These are phyloP conservation scores for Monomorium pharaonis DNA, from an alignment of 1,140 invertebrate species.

Conservation along the genomic window DNA sequence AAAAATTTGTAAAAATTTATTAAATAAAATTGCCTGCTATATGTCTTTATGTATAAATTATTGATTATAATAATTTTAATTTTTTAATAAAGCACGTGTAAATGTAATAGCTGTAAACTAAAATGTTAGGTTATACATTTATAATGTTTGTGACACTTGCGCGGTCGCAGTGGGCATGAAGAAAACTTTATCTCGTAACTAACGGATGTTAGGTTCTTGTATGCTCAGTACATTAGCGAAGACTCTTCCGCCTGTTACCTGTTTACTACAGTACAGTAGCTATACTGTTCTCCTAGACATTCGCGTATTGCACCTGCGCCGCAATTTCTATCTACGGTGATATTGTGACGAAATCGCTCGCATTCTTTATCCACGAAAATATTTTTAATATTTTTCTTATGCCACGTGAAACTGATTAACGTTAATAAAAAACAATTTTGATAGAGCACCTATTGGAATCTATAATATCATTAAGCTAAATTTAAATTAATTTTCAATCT, in stretches of 20 bases:
- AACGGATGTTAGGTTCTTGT: conserved; percentile 46
- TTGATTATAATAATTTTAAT: background rate
- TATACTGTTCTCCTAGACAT: conserved; percentile 22
- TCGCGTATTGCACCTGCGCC: conserved; percentile 41
- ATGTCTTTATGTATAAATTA: background rate
- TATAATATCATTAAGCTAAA: conserved; percentile 7
- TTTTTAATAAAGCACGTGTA: background rate
- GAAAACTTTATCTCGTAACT: conserved; percentile 43
- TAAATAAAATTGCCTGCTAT: background rate
- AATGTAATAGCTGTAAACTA: conserved; percentile 5
- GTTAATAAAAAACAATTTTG: background rate
- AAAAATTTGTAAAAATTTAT: background rate
- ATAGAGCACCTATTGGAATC: background rate
- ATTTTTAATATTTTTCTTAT: background rate
- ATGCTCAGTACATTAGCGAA: conserved; percentile 60
- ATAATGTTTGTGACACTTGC: conserved; percentile 24
- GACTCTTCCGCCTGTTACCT: conserved; percentile 60
- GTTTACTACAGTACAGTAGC: conserved; percentile 21
- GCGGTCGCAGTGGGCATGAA: conserved; percentile 17
- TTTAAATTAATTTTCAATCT: conserved; percentile 49
- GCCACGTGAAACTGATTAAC: background rate
- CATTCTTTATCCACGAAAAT: background rate
- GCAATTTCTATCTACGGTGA: conserved; percentile 32
- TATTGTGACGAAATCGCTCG: conserved; percentile 2
- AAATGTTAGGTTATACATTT: conserved; percentile 10